Evolutionary conservation across 2,113 vertebrate genomes (phyloP).

Genomic region (Solenodon paradoxus): DNA sequence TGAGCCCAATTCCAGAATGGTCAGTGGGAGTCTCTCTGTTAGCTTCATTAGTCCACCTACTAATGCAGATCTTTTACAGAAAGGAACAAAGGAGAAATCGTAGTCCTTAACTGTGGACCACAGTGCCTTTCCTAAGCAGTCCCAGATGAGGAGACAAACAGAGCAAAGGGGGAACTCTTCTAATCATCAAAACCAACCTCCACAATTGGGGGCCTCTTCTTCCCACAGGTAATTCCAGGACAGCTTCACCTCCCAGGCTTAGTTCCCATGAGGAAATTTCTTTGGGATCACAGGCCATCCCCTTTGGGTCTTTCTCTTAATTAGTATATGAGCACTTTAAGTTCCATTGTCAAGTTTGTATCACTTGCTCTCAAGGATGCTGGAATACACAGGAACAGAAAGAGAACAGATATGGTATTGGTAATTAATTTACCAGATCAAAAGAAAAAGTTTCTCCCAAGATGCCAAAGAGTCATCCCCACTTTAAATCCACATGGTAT

Average conservation of each 20-base stretch:
- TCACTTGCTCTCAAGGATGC: not conserved
- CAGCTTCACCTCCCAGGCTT: not conserved
- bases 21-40: not conserved
- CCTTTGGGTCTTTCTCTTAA: not conserved
- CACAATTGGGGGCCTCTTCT: not conserved
- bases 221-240: not conserved
- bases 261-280: not conserved
- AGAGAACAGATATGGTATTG: not conserved
- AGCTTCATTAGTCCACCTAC: not conserved
- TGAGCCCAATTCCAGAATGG: conserved; percentile 22
- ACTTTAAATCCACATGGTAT: not conserved
- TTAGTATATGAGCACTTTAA: not conserved
- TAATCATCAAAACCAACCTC: not conserved
- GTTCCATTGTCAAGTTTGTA: not conserved
- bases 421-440: conserved; percentile 5
- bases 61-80: not conserved
- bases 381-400: not conserved
- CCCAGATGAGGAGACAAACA: not conserved
- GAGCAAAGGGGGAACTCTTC: not conserved
- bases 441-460: conserved; percentile 11
- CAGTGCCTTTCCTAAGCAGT: not conserved
- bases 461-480: not conserved
- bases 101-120: not conserved
- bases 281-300: not conserved
- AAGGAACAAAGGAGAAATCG: not conserved